These are phyloP conservation scores for Phaenicophaeus curvirostris DNA, from an alignment of 2,797 vertebrate species.

Conservation along the genomic window DNA sequence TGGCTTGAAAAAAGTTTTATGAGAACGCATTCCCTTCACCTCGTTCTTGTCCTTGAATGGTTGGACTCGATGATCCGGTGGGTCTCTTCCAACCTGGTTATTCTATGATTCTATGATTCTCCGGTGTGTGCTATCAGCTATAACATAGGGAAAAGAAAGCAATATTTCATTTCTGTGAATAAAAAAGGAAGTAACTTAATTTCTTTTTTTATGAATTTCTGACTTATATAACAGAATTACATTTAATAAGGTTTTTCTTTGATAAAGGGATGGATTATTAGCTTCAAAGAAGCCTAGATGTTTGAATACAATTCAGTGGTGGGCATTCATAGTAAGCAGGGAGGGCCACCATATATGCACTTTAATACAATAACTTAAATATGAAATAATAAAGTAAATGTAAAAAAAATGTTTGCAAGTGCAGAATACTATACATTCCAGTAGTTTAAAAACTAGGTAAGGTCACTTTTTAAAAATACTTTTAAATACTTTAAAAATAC, in stretches of 20 bases:
- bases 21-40: neutral
- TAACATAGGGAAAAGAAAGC: neutral
- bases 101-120: no score
- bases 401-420: neutral
- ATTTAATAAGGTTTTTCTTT: neutral
- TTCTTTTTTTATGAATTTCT: neutral
- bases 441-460: neutral
- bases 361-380: neutral
- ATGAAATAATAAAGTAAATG: neutral
- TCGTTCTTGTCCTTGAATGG: no score
- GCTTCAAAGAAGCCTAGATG: neutral
- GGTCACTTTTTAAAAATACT: neutral
- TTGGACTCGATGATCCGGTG: no score
- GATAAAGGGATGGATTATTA: neutral
- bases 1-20: neutral
- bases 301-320: neutral
- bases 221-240: neutral
- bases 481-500: neutral
- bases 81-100: no score
- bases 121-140: fast-evolving
- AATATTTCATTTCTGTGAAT: neutral
- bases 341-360: neutral
- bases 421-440: neutral
- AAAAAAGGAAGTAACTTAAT: neutral
- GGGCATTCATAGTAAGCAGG: neutral